Conservation (phyloP, 2,113 vertebrate genomes). For the Plecturocebus donacophilus region DNA sequence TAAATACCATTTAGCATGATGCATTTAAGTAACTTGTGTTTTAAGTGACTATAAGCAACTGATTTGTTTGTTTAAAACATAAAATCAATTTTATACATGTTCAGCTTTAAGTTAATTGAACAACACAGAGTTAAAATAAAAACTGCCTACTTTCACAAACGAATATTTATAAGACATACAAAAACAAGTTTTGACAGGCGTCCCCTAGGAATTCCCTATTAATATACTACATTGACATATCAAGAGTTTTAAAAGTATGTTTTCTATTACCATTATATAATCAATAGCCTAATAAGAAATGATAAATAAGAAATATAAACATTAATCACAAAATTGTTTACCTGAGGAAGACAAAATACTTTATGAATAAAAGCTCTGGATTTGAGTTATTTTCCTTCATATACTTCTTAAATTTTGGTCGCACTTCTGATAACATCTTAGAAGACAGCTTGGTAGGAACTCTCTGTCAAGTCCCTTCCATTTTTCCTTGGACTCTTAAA, state of each 20-base stretch:
- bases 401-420: background rate
- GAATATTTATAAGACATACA: background rate
- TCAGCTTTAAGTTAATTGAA: background rate
- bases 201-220: background rate
- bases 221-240: background rate
- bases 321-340: background rate
- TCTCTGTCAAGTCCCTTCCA: background rate
- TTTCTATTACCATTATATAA: background rate
- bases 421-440: background rate
- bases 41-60: background rate
- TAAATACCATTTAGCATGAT: background rate
- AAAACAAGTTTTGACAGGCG: background rate
- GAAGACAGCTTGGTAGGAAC: background rate
- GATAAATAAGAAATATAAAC: background rate
- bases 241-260: too few species aligned
- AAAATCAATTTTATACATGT: background rate
- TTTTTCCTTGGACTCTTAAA: background rate
- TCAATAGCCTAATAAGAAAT: background rate
- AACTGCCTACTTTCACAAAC: background rate
- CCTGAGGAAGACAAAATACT: background rate
- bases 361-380: background rate
- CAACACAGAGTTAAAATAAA: background rate
- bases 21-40: background rate
- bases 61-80: background rate
- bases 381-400: background rate